Percentiles rank a stretch among this genome's conserved stretches.
Evolutionary conservation across 2,888 invertebrate species (phyloP).

Genomic region (Melanotus villosus): DNA sequence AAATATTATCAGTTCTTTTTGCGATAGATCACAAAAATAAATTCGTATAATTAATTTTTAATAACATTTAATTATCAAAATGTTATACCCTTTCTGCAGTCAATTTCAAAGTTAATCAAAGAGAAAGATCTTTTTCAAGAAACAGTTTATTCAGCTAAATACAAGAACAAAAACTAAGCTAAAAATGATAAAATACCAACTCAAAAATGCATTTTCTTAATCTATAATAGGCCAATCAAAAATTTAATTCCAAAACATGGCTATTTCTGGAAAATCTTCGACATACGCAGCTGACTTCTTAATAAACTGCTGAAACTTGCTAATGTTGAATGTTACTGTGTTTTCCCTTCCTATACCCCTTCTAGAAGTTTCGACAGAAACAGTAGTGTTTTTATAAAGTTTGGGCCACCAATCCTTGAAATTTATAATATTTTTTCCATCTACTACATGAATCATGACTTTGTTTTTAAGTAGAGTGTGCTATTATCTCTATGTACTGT

Average conservation of each 20-base stretch:
- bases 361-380: conserved; percentile 23
- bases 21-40: too few species aligned
- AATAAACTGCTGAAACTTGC: not conserved
- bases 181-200: too few species aligned
- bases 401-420: conserved; percentile 29
- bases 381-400: conserved; percentile 27
- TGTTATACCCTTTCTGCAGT: too few species aligned
- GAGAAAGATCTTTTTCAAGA: too few species aligned
- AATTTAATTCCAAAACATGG: not conserved
- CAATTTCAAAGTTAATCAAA: too few species aligned
- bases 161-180: too few species aligned
- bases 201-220: too few species aligned
- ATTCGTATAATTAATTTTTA: too few species aligned
- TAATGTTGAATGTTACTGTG: not conserved
- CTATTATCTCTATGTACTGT: conserved; percentile 22
- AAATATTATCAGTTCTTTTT: too few species aligned
- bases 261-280: not conserved
- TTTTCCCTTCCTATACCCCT: conserved; percentile 10
- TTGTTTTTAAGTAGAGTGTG: conserved; percentile 12
- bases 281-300: not conserved
- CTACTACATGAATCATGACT: conserved; percentile 15
- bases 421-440: conserved; percentile 17
- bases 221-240: conserved; percentile 8
- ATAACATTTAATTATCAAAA: too few species aligned
- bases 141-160: too few species aligned